Percentiles rank a stretch among this genome's conserved stretches.
Conservation (phyloP, 2,888 invertebrate genomes). For the Macrophya alboannulata region DNA sequence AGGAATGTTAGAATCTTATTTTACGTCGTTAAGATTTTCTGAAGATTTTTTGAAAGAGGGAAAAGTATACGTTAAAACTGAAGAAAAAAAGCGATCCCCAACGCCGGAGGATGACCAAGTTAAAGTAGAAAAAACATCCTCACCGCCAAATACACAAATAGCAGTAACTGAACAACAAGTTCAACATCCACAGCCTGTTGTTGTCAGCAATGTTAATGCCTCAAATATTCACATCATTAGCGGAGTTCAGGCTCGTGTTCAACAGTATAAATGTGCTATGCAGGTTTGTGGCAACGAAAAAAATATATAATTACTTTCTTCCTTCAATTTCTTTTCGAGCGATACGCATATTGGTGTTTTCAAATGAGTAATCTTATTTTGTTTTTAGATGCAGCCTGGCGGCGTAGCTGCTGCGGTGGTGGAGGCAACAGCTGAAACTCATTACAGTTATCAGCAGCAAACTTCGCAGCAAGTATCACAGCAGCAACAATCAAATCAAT, state of each 20-base stretch:
- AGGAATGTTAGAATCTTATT: conserved; percentile 86
- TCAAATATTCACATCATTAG: conserved; percentile 80
- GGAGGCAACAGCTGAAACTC: conserved; percentile 78
- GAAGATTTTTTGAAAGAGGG: conserved; percentile 85
- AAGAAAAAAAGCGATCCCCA: conserved; percentile 70
- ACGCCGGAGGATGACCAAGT: conserved; percentile 69
- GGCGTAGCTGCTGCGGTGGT: conserved; percentile 78
- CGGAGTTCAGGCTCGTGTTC: conserved; percentile 78
- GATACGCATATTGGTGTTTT: too few species aligned
- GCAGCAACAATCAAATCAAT: conserved; percentile 66
- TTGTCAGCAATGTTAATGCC: conserved; percentile 77
- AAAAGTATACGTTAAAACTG: conserved; percentile 81
- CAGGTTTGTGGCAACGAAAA: conserved; percentile 75
- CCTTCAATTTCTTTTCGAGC: not conserved
- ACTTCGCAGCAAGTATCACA: conserved; percentile 75
- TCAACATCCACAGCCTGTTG: conserved; percentile 75
- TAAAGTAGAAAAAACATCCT: conserved; percentile 63
- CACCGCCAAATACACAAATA: conserved; percentile 46
- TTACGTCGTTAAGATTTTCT: conserved; percentile 83
- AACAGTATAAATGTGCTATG: conserved; percentile 80
- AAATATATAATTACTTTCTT: not conserved
- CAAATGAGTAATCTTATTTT: not conserved
- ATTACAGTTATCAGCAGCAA: conserved; percentile 78
- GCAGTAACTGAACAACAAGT: conserved; percentile 62
- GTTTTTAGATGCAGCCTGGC: conserved; percentile 75